A percentile compares a stretch with the other conserved stretches of the same genome.
Evolutionary conservation across 2,113 vertebrate genomes (phyloP).

Genomic region (Microtus ochrogaster): DNA sequence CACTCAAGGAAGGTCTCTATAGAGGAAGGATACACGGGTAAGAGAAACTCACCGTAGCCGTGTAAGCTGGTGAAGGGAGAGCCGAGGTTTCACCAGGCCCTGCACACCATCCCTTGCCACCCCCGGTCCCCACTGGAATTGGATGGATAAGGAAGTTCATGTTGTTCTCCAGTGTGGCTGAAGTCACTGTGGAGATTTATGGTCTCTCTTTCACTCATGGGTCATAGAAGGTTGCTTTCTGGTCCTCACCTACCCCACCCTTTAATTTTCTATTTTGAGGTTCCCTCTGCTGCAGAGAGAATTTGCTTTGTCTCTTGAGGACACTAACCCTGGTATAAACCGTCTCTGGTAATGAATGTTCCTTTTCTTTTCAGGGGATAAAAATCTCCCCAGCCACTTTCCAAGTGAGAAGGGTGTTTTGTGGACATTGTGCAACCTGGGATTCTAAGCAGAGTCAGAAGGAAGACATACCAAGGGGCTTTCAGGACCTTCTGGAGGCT

Average conservation of each 20-base stretch:
- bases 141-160: rapidly evolving
- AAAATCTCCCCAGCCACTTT: slow-evolving; percentile 76
- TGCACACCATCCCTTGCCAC: too few species aligned
- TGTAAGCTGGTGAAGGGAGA: too few species aligned
- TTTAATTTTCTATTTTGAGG: not conserved
- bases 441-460: not conserved
- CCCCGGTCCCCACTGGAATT: not conserved
- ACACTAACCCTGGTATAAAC: slow-evolving; percentile 60
- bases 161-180: not conserved
- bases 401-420: slow-evolving; percentile 25
- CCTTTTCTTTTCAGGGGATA: slow-evolving; percentile 37
- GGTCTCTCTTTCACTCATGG: not conserved
- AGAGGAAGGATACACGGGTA: rapidly evolving
- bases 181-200: rapidly evolving
- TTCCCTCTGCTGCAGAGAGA: slow-evolving; percentile 18
- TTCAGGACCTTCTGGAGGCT: not conserved
- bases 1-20: not conserved
- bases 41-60: not conserved
- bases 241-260: not conserved
- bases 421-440: not conserved
- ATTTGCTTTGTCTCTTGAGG: slow-evolving; percentile 46
- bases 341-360: slow-evolving; percentile 72
- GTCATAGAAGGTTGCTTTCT: not conserved
- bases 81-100: rapidly evolving
- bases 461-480: not conserved